Evolutionary conservation across 2,113 vertebrate genomes (phyloP).

Genomic region (Phaethornis superciliosus): DNA sequence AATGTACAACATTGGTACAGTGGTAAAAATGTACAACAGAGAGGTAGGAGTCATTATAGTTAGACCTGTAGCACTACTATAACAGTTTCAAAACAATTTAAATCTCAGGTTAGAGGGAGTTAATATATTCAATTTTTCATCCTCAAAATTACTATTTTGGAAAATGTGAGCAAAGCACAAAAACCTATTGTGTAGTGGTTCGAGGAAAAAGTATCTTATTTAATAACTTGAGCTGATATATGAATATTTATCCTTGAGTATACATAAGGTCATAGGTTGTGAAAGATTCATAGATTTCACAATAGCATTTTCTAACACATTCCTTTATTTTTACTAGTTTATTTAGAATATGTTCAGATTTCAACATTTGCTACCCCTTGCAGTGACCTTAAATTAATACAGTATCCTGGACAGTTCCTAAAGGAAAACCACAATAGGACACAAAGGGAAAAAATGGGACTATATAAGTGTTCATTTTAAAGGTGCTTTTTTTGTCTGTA

Average conservation of each 20-base stretch:
- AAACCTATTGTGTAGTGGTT: not conserved
- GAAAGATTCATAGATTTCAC: not conserved
- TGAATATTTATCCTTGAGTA: not conserved
- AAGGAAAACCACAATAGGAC: not conserved
- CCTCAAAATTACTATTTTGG: not conserved
- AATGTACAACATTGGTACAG: too few species aligned
- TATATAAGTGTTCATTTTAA: not conserved
- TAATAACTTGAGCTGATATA: not conserved
- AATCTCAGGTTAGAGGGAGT: not conserved
- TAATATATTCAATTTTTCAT: not conserved
- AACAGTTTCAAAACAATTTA: not conserved
- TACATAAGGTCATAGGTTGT: not conserved
- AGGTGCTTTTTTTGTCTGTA: not conserved
- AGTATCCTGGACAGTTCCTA: not conserved
- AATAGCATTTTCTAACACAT: not conserved
- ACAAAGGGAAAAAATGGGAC: not conserved
- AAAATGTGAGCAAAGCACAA: not conserved
- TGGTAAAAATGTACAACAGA: not conserved
- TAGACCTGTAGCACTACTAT: not conserved
- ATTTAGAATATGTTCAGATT: not conserved
- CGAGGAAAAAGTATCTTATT: not conserved
- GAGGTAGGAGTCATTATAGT: not conserved
- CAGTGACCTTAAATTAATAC: not conserved
- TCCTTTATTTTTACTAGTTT: not conserved
- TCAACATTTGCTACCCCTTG: not conserved